Percentiles rank a stretch among this genome's conserved stretches.
Evolutionary conservation across 2,113 vertebrate species (phyloP).

Genomic region (Melanocharis versteri): DNA sequence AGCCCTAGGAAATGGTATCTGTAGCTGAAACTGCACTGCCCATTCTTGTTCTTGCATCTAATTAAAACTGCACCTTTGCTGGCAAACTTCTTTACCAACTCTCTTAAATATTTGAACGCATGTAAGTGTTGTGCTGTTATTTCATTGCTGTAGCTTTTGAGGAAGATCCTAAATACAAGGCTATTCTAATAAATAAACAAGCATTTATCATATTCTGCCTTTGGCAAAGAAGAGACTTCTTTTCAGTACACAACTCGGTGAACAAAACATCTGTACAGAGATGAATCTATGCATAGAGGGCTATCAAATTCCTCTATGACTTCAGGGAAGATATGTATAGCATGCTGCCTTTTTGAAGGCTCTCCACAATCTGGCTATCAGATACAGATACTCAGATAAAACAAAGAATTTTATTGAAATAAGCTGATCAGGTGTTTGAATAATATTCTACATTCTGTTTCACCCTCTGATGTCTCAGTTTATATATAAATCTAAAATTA

Average conservation of each 20-base stretch:
- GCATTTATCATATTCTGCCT: neutral
- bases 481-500: neutral
- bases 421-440: neutral
- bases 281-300: neutral
- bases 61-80: conserved; percentile 11
- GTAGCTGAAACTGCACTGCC: neutral
- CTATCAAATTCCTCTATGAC: neutral
- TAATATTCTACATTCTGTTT: neutral
- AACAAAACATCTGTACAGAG: neutral
- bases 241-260: neutral
- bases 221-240: neutral
- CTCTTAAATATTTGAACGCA: neutral
- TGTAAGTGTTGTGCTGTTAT: neutral
- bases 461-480: neutral
- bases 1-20: neutral
- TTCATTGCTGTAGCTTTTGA: neutral
- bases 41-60: neutral
- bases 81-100: neutral
- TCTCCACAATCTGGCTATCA: neutral
- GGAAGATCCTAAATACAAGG: neutral
- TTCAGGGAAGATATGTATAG: neutral
- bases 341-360: neutral
- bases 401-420: neutral
- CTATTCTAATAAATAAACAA: neutral
- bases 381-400: neutral